Evolutionary conservation across 2,888 invertebrate species (phyloP), one percentile per base, ranked within the genome.

Genomic region (Rhabditophanes sp.): DNA sequence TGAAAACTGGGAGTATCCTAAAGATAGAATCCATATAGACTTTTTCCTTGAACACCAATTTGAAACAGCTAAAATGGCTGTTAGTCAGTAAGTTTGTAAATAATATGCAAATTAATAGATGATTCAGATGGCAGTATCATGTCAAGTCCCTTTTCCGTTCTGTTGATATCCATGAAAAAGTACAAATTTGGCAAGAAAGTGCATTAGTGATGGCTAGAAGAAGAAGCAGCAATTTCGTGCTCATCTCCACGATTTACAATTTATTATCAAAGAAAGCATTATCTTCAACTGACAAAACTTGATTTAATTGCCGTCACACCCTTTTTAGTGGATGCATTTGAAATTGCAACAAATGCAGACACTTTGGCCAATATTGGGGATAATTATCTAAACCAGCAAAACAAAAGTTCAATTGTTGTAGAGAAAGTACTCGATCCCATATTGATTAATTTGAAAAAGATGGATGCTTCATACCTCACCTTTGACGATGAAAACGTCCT

Each of bases 201-300:
- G 48, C 46, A n/a, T 31, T 58, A 12, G 35, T 44, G 14, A 42
- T 37, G 19, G 53, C 50, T 2, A 21, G 59, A 11, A 32, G 74
- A 46, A 73, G 75, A 34, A 85, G 85, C 84, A 82, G 84, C 4
- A 85, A 88, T 68, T 90, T 75, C 67, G 65, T 84, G 43, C 78
- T 82, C 72, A 77, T 80, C 70, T 56, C 84, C 34, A 84, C 85
- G 67, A 77, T 79, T 11, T 85, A 88, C 70, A 79, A 77, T 3
- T 76, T 85, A 53, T 66, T 87, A 4, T 78, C 77, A 7, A 75
- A 80, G 48, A 65, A 73, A 9, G 74, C 78, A 74, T 81, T 0
- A 58, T 63, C 0, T 56, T 75, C 9, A 72, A 48, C 29, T 64
- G 64, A 62, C n/a, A n/a, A n/a, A n/a, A n/a, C n/a, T n/a, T n/a